These are phyloP conservation scores for Congeria kusceri DNA, from an alignment of 2,888 invertebrate species.

Conservation along the genomic window DNA sequence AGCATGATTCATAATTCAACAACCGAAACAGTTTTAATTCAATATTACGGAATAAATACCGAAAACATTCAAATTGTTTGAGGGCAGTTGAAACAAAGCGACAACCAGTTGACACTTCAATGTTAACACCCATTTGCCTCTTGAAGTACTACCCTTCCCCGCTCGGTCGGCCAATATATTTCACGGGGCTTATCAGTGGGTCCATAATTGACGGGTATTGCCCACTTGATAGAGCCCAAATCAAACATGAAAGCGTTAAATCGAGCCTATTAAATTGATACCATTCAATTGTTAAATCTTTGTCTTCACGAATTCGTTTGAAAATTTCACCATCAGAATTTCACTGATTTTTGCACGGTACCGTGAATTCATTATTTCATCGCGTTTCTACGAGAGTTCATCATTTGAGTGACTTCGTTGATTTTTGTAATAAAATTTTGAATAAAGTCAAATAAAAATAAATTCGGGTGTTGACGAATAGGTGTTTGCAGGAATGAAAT, in stretches of 20 bases:
- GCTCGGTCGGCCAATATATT: conserved; percentile 23
- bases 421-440: no score
- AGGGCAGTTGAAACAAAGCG: no score
- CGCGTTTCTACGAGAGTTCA: no score
- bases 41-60: no score
- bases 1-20: no score
- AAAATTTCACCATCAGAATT: conserved; percentile 31
- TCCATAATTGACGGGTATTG: conserved; percentile 26
- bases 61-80: no score
- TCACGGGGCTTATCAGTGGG: conserved; percentile 18
- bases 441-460: no score
- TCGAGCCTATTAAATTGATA: conserved; percentile 45
- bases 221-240: conserved; percentile 30
- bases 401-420: no score
- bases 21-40: no score
- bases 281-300: conserved; percentile 51
- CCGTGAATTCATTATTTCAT: conserved; percentile 33
- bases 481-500: no score
- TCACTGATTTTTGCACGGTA: conserved; percentile 29
- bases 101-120: not conserved
- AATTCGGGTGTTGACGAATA: no score
- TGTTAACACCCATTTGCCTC: not conserved
- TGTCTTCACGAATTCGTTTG: conserved; percentile 44
- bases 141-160: conserved; percentile 10
- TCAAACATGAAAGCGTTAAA: conserved; percentile 51